A percentile compares a stretch with the other conserved stretches of the same genome.
These are phyloP conservation scores for Setophaga petechia DNA, from an alignment of 2,113 vertebrate genomes.

Conservation along the genomic window DNA sequence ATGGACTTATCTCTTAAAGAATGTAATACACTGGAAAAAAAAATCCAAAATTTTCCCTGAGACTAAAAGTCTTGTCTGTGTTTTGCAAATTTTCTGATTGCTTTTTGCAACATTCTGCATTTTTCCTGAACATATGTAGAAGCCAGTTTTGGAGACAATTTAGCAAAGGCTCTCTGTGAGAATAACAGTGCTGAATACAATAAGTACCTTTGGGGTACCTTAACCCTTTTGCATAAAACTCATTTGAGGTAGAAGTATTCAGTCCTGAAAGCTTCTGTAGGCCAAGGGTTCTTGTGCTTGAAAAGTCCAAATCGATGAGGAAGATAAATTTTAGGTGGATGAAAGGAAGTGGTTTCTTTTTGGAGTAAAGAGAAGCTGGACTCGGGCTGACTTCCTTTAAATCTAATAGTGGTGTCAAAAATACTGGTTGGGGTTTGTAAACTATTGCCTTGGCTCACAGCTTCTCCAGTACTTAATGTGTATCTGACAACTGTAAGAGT, in stretches of 20 bases:
- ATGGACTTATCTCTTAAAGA: not conserved
- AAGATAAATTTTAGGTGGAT: not conserved
- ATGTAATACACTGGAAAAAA: not conserved
- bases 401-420: not conserved
- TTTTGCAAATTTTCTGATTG: rapidly evolving
- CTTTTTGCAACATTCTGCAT: not conserved
- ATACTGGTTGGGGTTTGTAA: not conserved
- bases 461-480: not conserved
- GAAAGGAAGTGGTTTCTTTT: not conserved
- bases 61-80: not conserved
- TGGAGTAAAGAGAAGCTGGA: not conserved
- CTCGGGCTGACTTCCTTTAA: not conserved
- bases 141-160: not conserved
- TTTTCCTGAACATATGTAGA: not conserved
- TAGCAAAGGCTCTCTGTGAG: not conserved
- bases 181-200: not conserved
- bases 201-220: rapidly evolving
- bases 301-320: not conserved
- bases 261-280: not conserved
- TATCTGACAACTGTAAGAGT: not conserved
- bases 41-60: not conserved
- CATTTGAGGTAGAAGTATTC: not conserved
- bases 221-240: not conserved
- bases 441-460: not conserved
- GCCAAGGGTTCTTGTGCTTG: not conserved